phyloP scores from a whole-genome alignment of 1,140 invertebrate genomes.

The Eriosoma lanigerum region DNA sequence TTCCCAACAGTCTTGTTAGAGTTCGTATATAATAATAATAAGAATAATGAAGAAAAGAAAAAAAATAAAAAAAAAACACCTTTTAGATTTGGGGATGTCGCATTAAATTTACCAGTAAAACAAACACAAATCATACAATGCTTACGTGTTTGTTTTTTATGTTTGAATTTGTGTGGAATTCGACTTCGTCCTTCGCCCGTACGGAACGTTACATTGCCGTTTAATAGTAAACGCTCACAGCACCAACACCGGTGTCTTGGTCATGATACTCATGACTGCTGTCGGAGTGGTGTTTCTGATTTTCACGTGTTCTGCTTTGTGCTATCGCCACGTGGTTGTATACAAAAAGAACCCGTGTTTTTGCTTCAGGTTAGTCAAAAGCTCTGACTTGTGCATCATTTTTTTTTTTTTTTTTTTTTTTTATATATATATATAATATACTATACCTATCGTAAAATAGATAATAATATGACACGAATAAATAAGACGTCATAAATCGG shows the following conservation, averaged over 20 bases:
- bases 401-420: neutral
- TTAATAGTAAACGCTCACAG: conserved; percentile 85
- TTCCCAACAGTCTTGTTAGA: too few species aligned
- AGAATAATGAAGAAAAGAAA: too few species aligned
- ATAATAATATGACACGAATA: neutral
- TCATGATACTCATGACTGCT: conserved; percentile 95
- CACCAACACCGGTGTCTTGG: conserved; percentile 93
- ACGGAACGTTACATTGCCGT: conserved; percentile 42
- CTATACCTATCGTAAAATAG: neutral
- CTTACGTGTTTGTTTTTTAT: conserved; percentile 54
- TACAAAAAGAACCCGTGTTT: conserved; percentile 96
- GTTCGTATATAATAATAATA: too few species aligned
- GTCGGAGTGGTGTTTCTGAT: conserved; percentile 97
- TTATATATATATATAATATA: conserved; percentile 58
- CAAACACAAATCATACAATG: conserved; percentile 43
- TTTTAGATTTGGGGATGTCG: neutral
- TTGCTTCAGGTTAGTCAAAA: conserved; percentile 80
- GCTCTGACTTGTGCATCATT: neutral
- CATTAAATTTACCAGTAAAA: too few species aligned
- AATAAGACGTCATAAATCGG: neutral
- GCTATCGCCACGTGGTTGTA: conserved; percentile 98
- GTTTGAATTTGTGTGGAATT: conserved; percentile 51
- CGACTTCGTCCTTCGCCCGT: conserved; percentile 54
- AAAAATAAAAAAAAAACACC: too few species aligned
- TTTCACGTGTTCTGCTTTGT: conserved; percentile 96